Base-by-base conservation (phyloP, 2,113 vertebrate genomes). In the Mohoua ochrocephala region DNA sequence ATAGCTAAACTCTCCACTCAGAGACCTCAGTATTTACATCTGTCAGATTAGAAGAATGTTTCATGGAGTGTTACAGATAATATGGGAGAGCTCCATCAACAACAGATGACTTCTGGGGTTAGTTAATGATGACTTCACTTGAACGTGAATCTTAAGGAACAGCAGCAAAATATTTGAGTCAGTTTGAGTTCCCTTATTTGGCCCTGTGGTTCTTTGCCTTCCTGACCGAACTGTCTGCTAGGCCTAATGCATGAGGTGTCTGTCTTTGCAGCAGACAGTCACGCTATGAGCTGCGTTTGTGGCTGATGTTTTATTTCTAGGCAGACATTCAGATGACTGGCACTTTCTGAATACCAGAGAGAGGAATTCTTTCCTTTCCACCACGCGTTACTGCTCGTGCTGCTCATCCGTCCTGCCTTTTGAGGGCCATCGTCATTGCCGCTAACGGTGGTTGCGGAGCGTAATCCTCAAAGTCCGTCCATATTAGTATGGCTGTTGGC, bases 381-480 rank as follows among this genome's bases (percentile, higher is more conserved):
- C 20, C 9, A 15, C 6, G 9, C 13, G 13, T 10, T 59, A 16
- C 35, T 87, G 15, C 8, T 89, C 7, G 15, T 33, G 41, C 44
- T 89, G 27, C 15, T 81, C 31, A 30, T 64, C 19, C 30, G 9
- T 87, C 17, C 69, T 80, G 59, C 59, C 35, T 69, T 76, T 83
- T 0, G 0, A 57, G 0, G 2, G n/a, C 49, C 2, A 0, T 57
- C 42, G 31, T 59, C 49, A 7, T 37, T 24, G 49, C 41, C 50
- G 28, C 13, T 73, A 41, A 12, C 27, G 14, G 30, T 20, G 14
- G 9, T 35, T 71, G 52, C 50, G 74, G 42, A 24, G 11, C 0
- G 0, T 23, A 50, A 18, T 81, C 80, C 89, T 78, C 23, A 13
- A 52, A 45, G 44, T 26, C 37, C 56, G 64, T 54, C 86, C 15